These are phyloP conservation scores for Trachymyrmex septentrionalis DNA, from an alignment of 1,140 invertebrate genomes.

Conservation along the genomic window DNA sequence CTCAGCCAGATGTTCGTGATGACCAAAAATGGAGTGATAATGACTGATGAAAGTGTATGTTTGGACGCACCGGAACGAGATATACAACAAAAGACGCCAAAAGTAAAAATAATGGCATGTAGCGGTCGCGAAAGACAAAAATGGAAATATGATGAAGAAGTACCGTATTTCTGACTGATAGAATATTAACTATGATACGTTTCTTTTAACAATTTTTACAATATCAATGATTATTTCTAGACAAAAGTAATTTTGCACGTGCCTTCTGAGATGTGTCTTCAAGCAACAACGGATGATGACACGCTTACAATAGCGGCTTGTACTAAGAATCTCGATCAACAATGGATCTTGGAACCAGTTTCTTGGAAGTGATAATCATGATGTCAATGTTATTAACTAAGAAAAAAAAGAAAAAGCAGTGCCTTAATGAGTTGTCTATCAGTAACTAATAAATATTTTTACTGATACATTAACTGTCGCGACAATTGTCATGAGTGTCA, in stretches of 20 bases:
- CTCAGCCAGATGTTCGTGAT: slow-evolving; percentile 92
- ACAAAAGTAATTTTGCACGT: slow-evolving; percentile 86
- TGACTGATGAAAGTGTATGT: slow-evolving; percentile 92
- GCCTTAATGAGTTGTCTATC: slow-evolving; percentile 17
- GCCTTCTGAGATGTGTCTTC: slow-evolving; percentile 87
- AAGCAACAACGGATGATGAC: slow-evolving; percentile 83
- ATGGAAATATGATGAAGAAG: slow-evolving; percentile 88
- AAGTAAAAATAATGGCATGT: slow-evolving; percentile 90
- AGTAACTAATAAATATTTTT: not conserved
- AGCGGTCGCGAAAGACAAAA: slow-evolving; percentile 88
- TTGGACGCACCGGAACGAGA: slow-evolving; percentile 89
- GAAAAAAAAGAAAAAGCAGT: slow-evolving; percentile 1
- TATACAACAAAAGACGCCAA: slow-evolving; percentile 84
- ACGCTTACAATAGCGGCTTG: slow-evolving; percentile 86
- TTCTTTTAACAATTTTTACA: slow-evolving; percentile 17
- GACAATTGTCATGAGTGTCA: not conserved
- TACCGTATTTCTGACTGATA: slow-evolving; percentile 71
- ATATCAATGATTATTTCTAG: slow-evolving; percentile 79
- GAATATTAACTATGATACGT: slow-evolving; percentile 16
- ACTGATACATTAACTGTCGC: not conserved
- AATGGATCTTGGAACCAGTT: slow-evolving; percentile 87
- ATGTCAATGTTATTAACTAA: slow-evolving; percentile 10
- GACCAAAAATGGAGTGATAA: slow-evolving; percentile 89
- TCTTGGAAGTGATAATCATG: slow-evolving; percentile 84
- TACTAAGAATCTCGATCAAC: slow-evolving; percentile 84